Percentiles rank a stretch among this genome's conserved stretches.
phyloP scores from a whole-genome alignment of 1,140 invertebrate genomes.

The Cyclargus thomasi region DNA sequence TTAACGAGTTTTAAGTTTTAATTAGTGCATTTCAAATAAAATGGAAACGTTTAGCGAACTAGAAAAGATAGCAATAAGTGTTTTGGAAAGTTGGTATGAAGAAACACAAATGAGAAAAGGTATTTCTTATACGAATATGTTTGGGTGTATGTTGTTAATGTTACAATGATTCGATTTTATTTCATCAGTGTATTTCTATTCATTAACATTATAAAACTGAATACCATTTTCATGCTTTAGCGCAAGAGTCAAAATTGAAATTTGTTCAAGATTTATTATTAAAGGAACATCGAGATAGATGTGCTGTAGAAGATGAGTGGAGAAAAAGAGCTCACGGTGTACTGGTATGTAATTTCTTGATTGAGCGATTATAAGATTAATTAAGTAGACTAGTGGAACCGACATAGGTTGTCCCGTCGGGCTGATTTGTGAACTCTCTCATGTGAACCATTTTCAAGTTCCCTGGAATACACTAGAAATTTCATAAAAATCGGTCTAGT shows the following conservation, averaged over 20 bases:
- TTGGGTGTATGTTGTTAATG: too few species aligned
- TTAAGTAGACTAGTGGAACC: neutral
- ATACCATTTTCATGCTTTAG: neutral
- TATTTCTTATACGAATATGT: neutral
- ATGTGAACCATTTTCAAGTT: too few species aligned
- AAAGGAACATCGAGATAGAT: neutral
- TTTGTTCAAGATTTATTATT: neutral
- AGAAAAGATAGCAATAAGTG: slow-evolving; percentile 2
- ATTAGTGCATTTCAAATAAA: neutral
- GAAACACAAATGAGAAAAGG: slow-evolving; percentile 2
- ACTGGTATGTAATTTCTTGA: neutral
- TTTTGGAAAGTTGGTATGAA: slow-evolving; percentile 2
- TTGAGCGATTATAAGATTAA: neutral
- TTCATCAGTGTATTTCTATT: too few species aligned
- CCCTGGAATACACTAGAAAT: too few species aligned
- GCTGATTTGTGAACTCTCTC: too few species aligned
- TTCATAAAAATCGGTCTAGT: too few species aligned
- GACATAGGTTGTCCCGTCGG: too few species aligned
- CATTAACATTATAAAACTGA: too few species aligned
- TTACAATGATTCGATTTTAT: too few species aligned
- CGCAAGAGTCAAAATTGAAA: neutral
- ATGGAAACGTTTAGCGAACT: neutral
- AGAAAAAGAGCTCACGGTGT: neutral
- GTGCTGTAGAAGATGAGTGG: neutral
- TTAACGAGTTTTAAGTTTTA: neutral